Evolutionary conservation across 2,888 invertebrate species (phyloP), one percentile per base, ranked within the genome.

Genomic region (Chrysodeixis includens): DNA sequence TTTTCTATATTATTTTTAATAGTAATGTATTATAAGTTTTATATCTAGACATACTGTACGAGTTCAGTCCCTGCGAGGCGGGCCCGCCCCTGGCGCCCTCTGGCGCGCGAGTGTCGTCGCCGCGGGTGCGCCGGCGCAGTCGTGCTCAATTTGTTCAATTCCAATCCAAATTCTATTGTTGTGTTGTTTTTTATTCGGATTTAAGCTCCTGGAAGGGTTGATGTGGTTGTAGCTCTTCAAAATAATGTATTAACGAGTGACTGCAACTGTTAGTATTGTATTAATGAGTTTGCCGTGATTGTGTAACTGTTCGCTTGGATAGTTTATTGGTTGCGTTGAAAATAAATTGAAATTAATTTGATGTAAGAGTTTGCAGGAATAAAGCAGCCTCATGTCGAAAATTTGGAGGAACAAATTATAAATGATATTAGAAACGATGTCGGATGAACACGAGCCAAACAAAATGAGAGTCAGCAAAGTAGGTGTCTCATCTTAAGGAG

Each of bases 401-500:
- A 35, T 10, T 20, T 61, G 16, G 4, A n/a, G 6, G 30, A 59
- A 56, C 20, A 22, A 40, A 62, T 51, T 49, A 9, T 16, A 12
- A 53, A 56, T n/a, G 56, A 14, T 49, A 62, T 62, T 57, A 59
- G 7, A 54, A 22, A 69, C 49, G 54, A 60, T n/a, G 10, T 57
- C 53, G 62, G 40, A n/a, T n/a, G n/a, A 40, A 35, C 32, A 56
- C 26, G 12, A 60, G 53, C 61, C 30, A 56, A 74, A 71, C 74
- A 71, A 71, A 74, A 64, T 75, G 76, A 74, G 76, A 79, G 62
- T 85, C 87, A 84, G 86, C 83, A 83, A 84, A 91, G 92, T 90
- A 89, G 89, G 82, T 84, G 90, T 90, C 85, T 91, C 90, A 85
- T 91, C 88, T 91, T 88, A 81, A 93, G 90, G 77, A 88, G 88